Evolutionary conservation across 1,140 invertebrate species (phyloP).

Genomic region (Leptopilina clavipes): DNA sequence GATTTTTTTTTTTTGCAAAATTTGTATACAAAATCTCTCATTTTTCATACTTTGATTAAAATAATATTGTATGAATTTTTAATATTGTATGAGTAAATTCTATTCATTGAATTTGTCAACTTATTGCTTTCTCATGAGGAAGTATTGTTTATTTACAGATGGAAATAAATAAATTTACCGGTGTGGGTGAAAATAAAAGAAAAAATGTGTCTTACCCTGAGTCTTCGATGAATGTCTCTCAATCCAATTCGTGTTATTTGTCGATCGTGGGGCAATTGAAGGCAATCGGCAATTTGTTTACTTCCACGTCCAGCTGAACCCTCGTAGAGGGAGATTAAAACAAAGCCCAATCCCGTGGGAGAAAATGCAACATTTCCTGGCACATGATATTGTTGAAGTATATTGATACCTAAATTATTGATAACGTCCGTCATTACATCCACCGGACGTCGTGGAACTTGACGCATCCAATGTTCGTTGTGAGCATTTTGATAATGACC

Average conservation of each 20-base stretch:
- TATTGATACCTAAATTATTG: constrained; percentile 82
- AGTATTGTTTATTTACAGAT: too few species aligned
- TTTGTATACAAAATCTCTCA: too few species aligned
- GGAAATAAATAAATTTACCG: too few species aligned
- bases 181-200: not conserved
- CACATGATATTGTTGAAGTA: constrained; percentile 76
- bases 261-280: constrained; percentile 81
- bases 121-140: too few species aligned
- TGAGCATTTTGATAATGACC: constrained; percentile 53
- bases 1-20: too few species aligned
- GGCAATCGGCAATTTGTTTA: constrained; percentile 80
- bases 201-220: constrained; percentile 77
- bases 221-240: constrained; percentile 84
- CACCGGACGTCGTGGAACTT: constrained; percentile 72
- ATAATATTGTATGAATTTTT: too few species aligned
- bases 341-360: constrained; percentile 85
- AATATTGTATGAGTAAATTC: too few species aligned
- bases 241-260: constrained; percentile 84
- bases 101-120: too few species aligned
- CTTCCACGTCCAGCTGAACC: constrained; percentile 82
- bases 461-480: constrained; percentile 57
- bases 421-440: constrained; percentile 86
- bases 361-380: constrained; percentile 90
- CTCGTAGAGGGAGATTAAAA: constrained; percentile 85
- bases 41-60: too few species aligned